phyloP scores from a whole-genome alignment of 2,113 vertebrate genomes.

The Empidonax traillii region DNA sequence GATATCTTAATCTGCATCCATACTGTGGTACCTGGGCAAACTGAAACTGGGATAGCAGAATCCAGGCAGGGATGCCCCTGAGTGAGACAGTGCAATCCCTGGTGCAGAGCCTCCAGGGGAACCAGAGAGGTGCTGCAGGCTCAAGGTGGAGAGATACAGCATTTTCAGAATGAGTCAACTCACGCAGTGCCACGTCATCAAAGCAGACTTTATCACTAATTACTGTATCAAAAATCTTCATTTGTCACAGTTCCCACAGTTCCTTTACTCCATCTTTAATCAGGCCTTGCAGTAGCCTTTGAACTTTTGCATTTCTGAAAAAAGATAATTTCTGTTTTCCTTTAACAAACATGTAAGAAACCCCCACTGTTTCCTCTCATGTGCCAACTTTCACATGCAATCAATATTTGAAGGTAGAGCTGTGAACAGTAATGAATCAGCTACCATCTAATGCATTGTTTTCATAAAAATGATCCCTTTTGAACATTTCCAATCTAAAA shows the following conservation, averaged over 20 bases:
- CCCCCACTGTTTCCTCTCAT: rapidly evolving
- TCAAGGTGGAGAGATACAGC: background rate
- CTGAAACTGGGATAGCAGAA: background rate
- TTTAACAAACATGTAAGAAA: background rate
- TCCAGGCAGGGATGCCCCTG: background rate
- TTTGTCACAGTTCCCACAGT: background rate
- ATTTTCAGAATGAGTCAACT: background rate
- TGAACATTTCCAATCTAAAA: background rate
- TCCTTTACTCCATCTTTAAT: background rate
- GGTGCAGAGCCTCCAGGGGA: background rate
- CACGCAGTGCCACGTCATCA: background rate
- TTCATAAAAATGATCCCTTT: background rate
- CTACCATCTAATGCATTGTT: background rate
- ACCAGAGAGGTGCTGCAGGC: background rate
- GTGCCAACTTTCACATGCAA: background rate
- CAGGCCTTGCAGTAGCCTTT: background rate
- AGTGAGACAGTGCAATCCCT: background rate
- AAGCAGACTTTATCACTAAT: background rate
- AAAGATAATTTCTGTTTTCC: background rate
- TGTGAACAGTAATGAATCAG: background rate
- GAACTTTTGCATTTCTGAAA: background rate
- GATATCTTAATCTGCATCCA: background rate
- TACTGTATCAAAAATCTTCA: background rate
- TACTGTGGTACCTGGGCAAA: background rate
- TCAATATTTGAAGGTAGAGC: background rate